Percentiles rank a stretch among this genome's conserved stretches.
These are phyloP conservation scores for Hemibagrus guttatus DNA, from an alignment of 2,797 vertebrate species.

Conservation along the genomic window DNA sequence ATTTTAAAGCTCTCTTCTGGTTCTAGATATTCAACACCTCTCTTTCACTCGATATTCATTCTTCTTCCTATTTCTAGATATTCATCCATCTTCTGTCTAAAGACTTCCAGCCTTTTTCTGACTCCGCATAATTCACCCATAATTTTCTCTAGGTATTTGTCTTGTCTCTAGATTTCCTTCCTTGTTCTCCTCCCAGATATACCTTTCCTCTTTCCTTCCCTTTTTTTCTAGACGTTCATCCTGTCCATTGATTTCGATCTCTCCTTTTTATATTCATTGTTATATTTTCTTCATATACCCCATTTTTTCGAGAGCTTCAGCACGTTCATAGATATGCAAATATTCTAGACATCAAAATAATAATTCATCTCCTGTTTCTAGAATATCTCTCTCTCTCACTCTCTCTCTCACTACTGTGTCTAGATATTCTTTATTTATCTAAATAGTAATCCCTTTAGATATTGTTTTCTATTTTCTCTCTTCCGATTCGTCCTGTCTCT, in stretches of 20 bases:
- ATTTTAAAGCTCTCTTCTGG: background rate
- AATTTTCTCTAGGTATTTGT: background rate
- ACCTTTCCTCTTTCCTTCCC: background rate
- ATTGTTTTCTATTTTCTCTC: background rate
- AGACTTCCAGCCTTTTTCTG: background rate
- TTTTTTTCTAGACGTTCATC: background rate
- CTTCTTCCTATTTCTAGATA: background rate
- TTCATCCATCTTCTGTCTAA: background rate
- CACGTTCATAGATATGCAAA: background rate
- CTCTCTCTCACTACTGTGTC: background rate
- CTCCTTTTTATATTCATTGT: background rate
- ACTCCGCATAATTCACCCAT: background rate
- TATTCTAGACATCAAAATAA: background rate
- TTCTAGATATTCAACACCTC: background rate
- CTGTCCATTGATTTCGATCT: background rate
- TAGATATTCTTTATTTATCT: background rate
- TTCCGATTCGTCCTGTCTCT: background rate
- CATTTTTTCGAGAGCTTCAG: background rate
- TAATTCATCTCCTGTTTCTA: background rate
- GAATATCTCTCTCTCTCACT: background rate
- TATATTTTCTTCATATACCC: background rate
- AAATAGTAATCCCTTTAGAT: background rate
- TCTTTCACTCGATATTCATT: slow-evolving; percentile 48
- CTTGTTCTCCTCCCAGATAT: background rate
- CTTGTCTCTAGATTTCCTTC: background rate